A percentile compares a stretch with the other conserved stretches of the same genome.
Conservation (phyloP, 2,113 vertebrate species). For the Nothoprocta perdicaria region DNA sequence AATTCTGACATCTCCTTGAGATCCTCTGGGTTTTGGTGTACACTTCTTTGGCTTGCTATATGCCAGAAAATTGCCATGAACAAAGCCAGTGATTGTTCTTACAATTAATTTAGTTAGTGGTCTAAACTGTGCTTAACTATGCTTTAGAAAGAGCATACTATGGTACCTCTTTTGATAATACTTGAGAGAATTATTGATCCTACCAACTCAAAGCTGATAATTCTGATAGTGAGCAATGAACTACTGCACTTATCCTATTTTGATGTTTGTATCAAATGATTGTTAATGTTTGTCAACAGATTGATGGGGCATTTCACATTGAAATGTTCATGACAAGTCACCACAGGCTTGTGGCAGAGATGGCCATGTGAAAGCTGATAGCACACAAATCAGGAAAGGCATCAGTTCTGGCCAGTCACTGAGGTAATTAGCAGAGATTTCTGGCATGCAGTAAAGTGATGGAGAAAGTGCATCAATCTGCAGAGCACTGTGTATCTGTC, state of each 20-base stretch:
- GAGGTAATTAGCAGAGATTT: neutral
- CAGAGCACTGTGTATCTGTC: neutral
- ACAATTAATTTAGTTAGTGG: accelerated
- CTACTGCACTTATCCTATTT: neutral
- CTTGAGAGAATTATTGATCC: neutral
- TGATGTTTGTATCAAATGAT: neutral
- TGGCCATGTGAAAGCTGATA: neutral
- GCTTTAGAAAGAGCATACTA: neutral
- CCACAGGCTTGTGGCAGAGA: neutral
- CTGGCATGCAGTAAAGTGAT: neutral
- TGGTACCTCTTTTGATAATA: neutral
- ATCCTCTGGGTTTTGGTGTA: neutral
- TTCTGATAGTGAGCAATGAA: neutral
- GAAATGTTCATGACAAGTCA: neutral
- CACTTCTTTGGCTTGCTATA: neutral
- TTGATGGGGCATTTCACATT: neutral
- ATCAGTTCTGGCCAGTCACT: neutral
- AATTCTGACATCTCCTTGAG: neutral
- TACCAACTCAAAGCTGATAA: neutral
- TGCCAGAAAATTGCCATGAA: neutral
- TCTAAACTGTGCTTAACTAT: neutral
- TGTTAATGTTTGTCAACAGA: neutral
- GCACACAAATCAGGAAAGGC: neutral
- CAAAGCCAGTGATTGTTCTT: neutral
- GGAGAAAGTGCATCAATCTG: neutral